These are phyloP conservation scores for Achatina immaculata DNA, from an alignment of 1,140 invertebrate genomes.

Conservation along the genomic window DNA sequence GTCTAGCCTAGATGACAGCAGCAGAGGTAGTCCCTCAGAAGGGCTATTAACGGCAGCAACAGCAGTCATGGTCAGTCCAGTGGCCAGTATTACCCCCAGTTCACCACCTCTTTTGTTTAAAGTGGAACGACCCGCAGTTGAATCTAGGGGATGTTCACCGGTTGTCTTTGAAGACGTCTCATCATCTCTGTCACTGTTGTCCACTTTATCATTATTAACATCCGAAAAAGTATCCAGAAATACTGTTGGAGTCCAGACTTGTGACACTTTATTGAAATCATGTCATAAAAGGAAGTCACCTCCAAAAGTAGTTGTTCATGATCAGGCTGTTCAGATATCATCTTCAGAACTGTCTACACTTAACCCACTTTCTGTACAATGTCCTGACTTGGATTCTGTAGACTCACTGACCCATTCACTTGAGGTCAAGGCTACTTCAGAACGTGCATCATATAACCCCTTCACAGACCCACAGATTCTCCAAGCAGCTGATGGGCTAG, in stretches of 20 bases:
- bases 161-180: conserved; percentile 50
- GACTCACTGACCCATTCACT: conserved; percentile 9
- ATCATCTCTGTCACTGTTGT: neutral
- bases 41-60: conserved; percentile 2
- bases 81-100: conserved; percentile 20
- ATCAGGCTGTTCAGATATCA: conserved; percentile 23
- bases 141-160: conserved; percentile 64
- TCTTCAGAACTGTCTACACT: neutral
- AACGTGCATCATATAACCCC: conserved; percentile 50
- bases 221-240: neutral
- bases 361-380: conserved; percentile 22
- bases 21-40: too few species aligned
- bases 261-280: neutral
- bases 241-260: conserved; percentile 22
- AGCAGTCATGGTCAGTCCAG: conserved; percentile 43
- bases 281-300: neutral
- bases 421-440: conserved; percentile 14
- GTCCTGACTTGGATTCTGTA: conserved; percentile 17
- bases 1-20: neutral
- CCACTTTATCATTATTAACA: conserved; percentile 18
- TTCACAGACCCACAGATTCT: conserved; percentile 65
- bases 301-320: conserved; percentile 9
- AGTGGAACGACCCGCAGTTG: conserved; percentile 40
- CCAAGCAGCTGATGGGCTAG: conserved; percentile 79
- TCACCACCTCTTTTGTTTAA: conserved; percentile 20